Base-by-base conservation (phyloP, 2,113 vertebrate genomes). In the Scomber japonicus region DNA sequence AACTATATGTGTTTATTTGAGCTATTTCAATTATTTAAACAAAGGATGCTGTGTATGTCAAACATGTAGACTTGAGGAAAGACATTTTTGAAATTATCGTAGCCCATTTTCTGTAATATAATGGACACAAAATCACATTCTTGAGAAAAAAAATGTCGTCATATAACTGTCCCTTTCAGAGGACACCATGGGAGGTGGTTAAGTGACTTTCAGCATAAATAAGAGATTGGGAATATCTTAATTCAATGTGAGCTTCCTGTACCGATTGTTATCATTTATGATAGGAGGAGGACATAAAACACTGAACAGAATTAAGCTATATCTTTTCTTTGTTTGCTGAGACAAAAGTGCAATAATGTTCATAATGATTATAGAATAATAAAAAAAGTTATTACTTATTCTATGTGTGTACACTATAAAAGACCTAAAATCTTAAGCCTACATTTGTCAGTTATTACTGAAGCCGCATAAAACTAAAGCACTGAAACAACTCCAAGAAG, bases 381-480 rank as follows among this genome's bases (percentile, higher is more conserved):
- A 15, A 71, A 24, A 63, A 53, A 65, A 57, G 9, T 51, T 62
- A 63, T 35, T 51, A 24, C 27, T 14, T 16, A 48, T 44, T 60
- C 21, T 14, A 4, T 64, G 19, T 61, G 19, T 51, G 51, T 48
- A 30, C 7, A 35, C 3, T 51, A 49, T 63, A 21, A 64, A 14
- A 68, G 67, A 68, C 21, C 49, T 49, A 57, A 68, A 79, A 61
- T 12, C 27, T 78, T 51, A 64, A 65, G 49, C 44, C 40, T 16
- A 55, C 21, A 30, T 82, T 68, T 71, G 31, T 74, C 48, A 55
- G 78, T 82, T 63, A 60, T 71, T 24, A 56, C 27, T 49, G 40
- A 62, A 65, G n/a, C 49, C 9, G 61, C 50, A 66, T 64, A 60
- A 55, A 81, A 57, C 30, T 60, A n/a, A 60, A 75, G 70, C 59